Conservation (phyloP, 2,797 vertebrate species). For the Philypnodon macrostomus region DNA sequence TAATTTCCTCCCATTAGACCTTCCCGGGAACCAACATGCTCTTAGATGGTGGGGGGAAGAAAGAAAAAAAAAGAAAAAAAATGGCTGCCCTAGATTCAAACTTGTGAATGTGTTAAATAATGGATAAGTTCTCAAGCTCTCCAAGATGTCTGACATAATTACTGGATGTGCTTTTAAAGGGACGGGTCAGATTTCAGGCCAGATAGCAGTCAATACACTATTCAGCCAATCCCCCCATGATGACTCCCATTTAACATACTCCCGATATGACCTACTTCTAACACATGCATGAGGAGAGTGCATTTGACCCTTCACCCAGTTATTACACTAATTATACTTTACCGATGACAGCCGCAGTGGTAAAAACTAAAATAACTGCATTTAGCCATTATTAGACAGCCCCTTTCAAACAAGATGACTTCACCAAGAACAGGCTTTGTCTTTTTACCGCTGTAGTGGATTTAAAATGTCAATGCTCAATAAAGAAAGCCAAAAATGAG, state of each 20-base stretch:
- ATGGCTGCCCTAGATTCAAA: constrained; percentile 67
- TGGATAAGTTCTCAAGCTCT: constrained; percentile 64
- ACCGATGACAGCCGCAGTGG: constrained; percentile 31
- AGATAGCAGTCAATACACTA: constrained; percentile 56
- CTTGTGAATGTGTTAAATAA: constrained; percentile 68
- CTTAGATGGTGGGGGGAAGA: constrained; percentile 6
- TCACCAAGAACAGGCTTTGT: constrained; percentile 16
- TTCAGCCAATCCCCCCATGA: constrained; percentile 40
- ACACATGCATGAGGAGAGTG: constrained; percentile 37
- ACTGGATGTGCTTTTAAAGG: constrained; percentile 57
- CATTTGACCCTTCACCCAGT: constrained; percentile 64
- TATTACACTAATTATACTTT: constrained; percentile 72
- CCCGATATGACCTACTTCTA: constrained; percentile 61
- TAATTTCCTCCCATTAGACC: constrained; percentile 27
- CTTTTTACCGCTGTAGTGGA: constrained; percentile 16
- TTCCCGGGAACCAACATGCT: constrained; percentile 24
- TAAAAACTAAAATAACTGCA: constrained; percentile 58
- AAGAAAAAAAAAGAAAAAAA: constrained; percentile 15
- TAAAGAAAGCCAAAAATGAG: constrained; percentile 28
- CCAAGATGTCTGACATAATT: constrained; percentile 69
- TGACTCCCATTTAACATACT: constrained; percentile 41
- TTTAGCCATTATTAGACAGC: constrained; percentile 45
- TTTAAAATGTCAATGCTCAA: constrained; percentile 24
- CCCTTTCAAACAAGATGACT: constrained; percentile 15
- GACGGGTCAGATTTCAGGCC: constrained; percentile 52